Evolutionary conservation across 2,797 vertebrate genomes (phyloP).

Genomic region (Xenentodon cancila): DNA sequence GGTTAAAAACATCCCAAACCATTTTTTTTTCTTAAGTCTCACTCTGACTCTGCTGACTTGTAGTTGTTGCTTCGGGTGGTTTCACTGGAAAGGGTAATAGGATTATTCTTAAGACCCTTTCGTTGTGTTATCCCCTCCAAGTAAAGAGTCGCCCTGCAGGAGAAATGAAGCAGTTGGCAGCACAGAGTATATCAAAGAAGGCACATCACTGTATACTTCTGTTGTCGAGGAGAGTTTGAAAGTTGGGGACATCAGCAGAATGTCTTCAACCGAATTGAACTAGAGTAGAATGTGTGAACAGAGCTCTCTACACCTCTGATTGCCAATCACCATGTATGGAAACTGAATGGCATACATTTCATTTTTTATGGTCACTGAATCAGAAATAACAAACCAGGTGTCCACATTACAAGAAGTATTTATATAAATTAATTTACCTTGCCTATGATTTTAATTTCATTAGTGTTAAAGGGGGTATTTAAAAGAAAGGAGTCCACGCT

Average conservation of each 20-base stretch:
- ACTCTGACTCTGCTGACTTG: constrained; percentile 4
- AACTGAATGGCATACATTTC: too few species aligned
- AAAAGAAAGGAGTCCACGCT: too few species aligned
- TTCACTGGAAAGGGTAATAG: constrained; percentile 9
- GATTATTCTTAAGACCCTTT: constrained; percentile 16
- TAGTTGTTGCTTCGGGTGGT: constrained; percentile 24
- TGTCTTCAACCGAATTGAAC: neutral
- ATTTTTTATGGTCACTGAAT: too few species aligned
- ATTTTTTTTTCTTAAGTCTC: neutral
- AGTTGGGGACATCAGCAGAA: neutral
- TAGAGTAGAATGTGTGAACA: neutral
- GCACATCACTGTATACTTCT: neutral
- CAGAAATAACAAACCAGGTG: too few species aligned
- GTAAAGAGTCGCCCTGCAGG: constrained; percentile 22
- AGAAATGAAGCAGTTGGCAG: constrained; percentile 21
- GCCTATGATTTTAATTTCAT: too few species aligned
- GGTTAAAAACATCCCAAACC: neutral
- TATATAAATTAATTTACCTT: too few species aligned
- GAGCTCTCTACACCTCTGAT: too few species aligned
- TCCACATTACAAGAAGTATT: too few species aligned
- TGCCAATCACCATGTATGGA: too few species aligned
- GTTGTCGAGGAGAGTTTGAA: neutral
- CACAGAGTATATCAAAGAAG: neutral
- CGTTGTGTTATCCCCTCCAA: constrained; percentile 11
- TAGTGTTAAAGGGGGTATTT: too few species aligned